These are phyloP conservation scores for Athalia cordata DNA, from an alignment of 2,888 invertebrate species.

Conservation along the genomic window DNA sequence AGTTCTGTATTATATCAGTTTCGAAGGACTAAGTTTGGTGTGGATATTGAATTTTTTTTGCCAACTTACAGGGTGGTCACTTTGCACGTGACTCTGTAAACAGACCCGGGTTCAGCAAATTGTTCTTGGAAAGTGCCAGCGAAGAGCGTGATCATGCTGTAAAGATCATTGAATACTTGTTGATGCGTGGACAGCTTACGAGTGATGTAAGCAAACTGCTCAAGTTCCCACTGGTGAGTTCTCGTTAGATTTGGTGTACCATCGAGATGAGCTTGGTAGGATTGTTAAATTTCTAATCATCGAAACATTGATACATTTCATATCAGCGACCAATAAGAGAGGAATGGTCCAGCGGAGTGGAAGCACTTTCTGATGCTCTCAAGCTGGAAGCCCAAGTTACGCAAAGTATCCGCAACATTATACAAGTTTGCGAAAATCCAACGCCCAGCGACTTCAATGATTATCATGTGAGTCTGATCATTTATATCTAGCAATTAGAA, in stretches of 20 bases:
- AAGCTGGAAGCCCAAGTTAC: constrained; percentile 88
- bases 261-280: too few species aligned
- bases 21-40: not conserved
- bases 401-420: constrained; percentile 82
- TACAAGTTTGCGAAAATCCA: constrained; percentile 80
- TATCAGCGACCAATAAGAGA: constrained; percentile 64
- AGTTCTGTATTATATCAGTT: constrained; percentile 25
- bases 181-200: constrained; percentile 88
- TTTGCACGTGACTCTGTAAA: constrained; percentile 86
- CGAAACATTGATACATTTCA: constrained; percentile 45
- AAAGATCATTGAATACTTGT: constrained; percentile 89
- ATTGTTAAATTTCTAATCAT: not conserved
- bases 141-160: constrained; percentile 94
- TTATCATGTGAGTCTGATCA: constrained; percentile 83
- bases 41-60: constrained; percentile 38
- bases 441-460: constrained; percentile 78
- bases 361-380: constrained; percentile 86
- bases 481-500: not conserved
- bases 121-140: constrained; percentile 88
- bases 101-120: constrained; percentile 90
- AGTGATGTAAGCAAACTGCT: constrained; percentile 78
- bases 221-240: constrained; percentile 70
- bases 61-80: constrained; percentile 80
- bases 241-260: not conserved
- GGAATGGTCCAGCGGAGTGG: constrained; percentile 79